These are phyloP conservation scores for Scomber scombrus DNA, from an alignment of 2,113 vertebrate species.

Conservation along the genomic window DNA sequence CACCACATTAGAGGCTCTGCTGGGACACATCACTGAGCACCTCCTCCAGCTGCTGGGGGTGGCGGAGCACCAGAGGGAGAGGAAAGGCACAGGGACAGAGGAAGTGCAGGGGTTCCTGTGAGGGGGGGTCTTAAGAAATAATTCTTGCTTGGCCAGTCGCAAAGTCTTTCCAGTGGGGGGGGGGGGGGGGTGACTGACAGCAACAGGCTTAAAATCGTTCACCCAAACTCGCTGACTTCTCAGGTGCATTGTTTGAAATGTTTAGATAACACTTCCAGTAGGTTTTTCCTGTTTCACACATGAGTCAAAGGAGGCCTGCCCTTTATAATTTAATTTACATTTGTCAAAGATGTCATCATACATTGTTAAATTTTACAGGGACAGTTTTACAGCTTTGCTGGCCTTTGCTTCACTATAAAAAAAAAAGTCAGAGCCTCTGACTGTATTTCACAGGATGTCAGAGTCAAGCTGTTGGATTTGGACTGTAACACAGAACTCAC, in stretches of 20 bases:
- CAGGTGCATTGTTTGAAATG: constrained; percentile 41
- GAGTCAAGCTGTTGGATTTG: constrained; percentile 64
- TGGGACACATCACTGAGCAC: constrained; percentile 80
- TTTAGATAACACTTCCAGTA: constrained; percentile 47
- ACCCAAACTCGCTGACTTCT: constrained; percentile 49
- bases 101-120: constrained; percentile 50
- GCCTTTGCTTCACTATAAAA: constrained; percentile 43
- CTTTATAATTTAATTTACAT: constrained; percentile 60
- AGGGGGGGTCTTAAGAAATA: constrained; percentile 36
- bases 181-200: no score
- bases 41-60: constrained; percentile 74
- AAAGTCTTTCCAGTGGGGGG: constrained; percentile 49
- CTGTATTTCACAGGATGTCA: constrained; percentile 62
- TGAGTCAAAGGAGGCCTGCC: constrained; percentile 24
- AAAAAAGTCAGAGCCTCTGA: constrained; percentile 42
- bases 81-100: constrained; percentile 40
- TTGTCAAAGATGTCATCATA: constrained; percentile 71
- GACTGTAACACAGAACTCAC: constrained; percentile 54
- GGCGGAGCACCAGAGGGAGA: constrained; percentile 35
- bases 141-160: constrained; percentile 60
- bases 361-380: constrained; percentile 63
- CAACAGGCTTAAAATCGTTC: constrained; percentile 69
- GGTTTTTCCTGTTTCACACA: constrained; percentile 52
- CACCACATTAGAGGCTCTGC: constrained; percentile 78
- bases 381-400: constrained; percentile 59